A percentile compares a stretch with the other conserved stretches of the same genome.
These are phyloP conservation scores for Temnothorax longispinosus DNA, from an alignment of 1,140 invertebrate genomes.

Conservation along the genomic window DNA sequence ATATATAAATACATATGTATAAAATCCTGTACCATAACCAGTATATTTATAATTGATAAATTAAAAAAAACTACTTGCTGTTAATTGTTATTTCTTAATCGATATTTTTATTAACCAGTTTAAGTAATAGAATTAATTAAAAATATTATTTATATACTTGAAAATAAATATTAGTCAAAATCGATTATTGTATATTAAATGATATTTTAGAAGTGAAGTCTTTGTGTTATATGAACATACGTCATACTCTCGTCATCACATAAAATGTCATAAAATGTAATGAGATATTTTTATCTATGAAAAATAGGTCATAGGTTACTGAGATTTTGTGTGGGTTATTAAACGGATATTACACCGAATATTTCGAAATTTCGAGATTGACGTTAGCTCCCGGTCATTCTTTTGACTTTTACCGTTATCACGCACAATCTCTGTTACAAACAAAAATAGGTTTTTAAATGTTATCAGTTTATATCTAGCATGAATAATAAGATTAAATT, in stretches of 20 bases:
- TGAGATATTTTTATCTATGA: background rate
- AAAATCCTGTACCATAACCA: background rate
- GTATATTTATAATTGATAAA: background rate
- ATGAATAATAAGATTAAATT: background rate
- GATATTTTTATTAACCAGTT: background rate
- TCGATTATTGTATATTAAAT: background rate
- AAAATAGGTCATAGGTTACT: background rate
- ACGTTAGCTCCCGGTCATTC: background rate
- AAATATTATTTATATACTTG: background rate
- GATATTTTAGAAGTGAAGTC: background rate
- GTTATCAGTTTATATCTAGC: background rate
- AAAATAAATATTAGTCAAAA: background rate
- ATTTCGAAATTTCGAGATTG: background rate
- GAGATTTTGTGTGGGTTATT: background rate
- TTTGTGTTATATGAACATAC: background rate
- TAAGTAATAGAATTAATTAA: background rate
- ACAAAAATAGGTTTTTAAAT: background rate
- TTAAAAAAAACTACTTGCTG: background rate
- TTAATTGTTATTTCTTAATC: background rate
- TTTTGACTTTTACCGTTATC: background rate
- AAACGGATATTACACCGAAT: background rate
- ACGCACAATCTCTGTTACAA: background rate
- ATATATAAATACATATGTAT: background rate
- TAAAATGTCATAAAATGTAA: background rate
- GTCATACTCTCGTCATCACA: background rate